Base-by-base conservation (phyloP, 1,140 invertebrate species). In the Tachypleus tridentatus region DNA sequence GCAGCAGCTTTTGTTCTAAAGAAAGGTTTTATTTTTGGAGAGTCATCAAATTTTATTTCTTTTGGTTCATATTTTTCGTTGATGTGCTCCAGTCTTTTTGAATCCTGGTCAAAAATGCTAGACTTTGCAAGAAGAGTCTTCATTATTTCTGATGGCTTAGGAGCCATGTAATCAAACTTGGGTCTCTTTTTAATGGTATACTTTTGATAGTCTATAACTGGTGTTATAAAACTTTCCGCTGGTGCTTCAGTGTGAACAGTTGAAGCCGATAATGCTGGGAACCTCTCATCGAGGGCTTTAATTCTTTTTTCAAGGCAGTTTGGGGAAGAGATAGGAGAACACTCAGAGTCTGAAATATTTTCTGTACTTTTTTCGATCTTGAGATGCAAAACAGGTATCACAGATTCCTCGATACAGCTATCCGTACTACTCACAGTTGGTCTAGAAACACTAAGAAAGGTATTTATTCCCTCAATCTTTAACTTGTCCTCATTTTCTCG, bases 21-120 rank as follows among this genome's bases (percentile, higher is more conserved):
- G 49, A 64, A 63, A n/a, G 70, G 67, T 59, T 69, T 69, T 3
- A 58, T 48, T 66, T 63, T 67, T 51, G 65, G 51, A 8, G 65
- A 64, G 5, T 51, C 9, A 9, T 64, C 67, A 29, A 63, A n/a
- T 61, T 65, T 65, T 7, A 71, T 64, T 47, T 75, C 84, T 64
- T 81, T 82, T 51, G 87, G 86, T 76, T 91, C 88, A 73, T 91
- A 91, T 76, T 92, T 91, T 70, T 93, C 86, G 71, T 85, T 83
- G 70, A 89, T 77, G 71, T 93, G 92, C 76, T 97, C 93, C 29
- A 98, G 79, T 7, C 95, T 81, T 74, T 96, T 93, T 9, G 88
- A 87, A 75, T 98, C 94, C 76, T 97, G 93, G 74, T 98, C 94
- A 75, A 97, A 96, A 8, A 97, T 91, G 61, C 90, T 94, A 60